phyloP scores from a whole-genome alignment of 2,797 vertebrate genomes.

The Bradypodion pumilum region DNA sequence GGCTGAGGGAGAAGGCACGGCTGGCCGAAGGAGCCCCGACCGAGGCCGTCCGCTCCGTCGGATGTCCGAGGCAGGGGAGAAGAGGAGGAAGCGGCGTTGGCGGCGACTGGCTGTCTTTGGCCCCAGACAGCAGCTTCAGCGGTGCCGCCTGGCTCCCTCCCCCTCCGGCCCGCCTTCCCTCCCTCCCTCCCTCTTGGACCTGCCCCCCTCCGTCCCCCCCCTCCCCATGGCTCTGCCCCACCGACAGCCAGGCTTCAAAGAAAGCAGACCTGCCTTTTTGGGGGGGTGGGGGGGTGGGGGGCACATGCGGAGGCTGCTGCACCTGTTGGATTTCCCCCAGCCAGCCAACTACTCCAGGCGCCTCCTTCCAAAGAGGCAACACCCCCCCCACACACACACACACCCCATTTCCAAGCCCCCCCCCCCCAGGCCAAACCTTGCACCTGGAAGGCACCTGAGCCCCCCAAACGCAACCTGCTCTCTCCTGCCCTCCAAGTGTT shows the following conservation, averaged over 20 bases:
- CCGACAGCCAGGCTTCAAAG: neutral
- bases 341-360: neutral
- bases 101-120: conserved; percentile 13
- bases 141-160: neutral
- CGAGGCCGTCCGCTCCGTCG: too few relatives aligned
- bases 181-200: neutral
- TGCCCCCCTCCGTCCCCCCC: neutral
- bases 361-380: neutral
- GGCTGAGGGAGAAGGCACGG: neutral
- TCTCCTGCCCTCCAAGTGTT: too few relatives aligned
- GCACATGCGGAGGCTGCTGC: neutral
- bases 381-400: too few relatives aligned
- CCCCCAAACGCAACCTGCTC: too few relatives aligned
- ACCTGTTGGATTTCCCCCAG: neutral
- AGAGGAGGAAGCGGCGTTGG: neutral
- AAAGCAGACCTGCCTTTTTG: too few relatives aligned
- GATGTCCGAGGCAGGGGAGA: too few relatives aligned
- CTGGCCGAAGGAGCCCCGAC: conserved; percentile 7
- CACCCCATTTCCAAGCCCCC: neutral
- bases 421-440: too few relatives aligned
- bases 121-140: conserved; percentile 1
- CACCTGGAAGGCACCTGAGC: too few relatives aligned
- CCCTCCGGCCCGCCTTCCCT: neutral
- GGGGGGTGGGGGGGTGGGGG: too few relatives aligned
- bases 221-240: neutral